Evolutionary conservation across 2,888 invertebrate genomes (phyloP), one percentile per base, ranked within the genome.

Genomic region (Phalangium opilio): DNA sequence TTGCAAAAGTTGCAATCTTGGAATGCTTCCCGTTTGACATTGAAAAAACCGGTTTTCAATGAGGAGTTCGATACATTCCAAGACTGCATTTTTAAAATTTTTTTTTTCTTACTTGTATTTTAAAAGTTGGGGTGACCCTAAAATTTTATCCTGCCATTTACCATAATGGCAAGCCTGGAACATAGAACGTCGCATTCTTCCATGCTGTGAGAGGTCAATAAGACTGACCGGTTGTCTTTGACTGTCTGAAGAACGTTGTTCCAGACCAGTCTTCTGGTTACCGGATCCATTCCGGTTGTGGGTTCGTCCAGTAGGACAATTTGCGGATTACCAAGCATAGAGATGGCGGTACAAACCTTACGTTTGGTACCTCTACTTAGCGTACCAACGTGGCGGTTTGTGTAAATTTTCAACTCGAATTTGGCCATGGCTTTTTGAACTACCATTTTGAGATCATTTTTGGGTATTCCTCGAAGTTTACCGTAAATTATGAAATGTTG

Each of bases 151-250:
- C 59, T 57, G 36, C 69, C 69, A 56, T 68, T 67, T 19, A 68
- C 67, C 67, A 69, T 67, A 42, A 69, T 67, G 12, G 65, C 65
- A 41, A 69, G 45, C 27, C 64, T 52, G 10, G 64, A 62, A 55
- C 69, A 69, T 32, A 69, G 57, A 7, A 62, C 59, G 49, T 69
- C 68, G 60, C 69, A 69, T 50, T 69, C 69, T 50, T 64, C 64
- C 65, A 69, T 64, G 49, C 66, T 66, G 55, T 11, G 56, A 2
- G 71, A 70, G 2, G 72, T 72, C n/a, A 72, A 62, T 11, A 72
- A 61, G 33, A 70, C 67, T 18, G 70, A 68, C 46, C 67, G 61
- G 17, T 50, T 42, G 17, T 62, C 61, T 47, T 60, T 60, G 14
- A 61, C 60, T 15, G 64, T 63, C 19, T 55, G 52, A 11, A 59